Percentiles rank a stretch among this genome's conserved stretches.
Evolutionary conservation across 2,113 vertebrate species (phyloP).

Genomic region (Chaetodon auriga): DNA sequence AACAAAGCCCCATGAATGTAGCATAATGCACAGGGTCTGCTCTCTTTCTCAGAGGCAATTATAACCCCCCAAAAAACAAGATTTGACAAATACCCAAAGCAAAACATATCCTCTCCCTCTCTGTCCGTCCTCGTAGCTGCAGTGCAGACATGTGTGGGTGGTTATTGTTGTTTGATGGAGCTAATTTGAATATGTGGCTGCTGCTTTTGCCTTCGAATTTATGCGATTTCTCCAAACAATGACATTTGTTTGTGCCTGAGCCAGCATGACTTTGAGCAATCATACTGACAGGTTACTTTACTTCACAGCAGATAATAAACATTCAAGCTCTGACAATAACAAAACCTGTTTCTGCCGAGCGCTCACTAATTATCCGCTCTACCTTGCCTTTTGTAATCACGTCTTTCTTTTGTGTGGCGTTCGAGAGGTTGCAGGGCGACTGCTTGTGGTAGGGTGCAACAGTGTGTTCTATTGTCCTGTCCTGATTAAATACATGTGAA

Average conservation of each 20-base stretch:
- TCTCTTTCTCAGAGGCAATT: constrained; percentile 17
- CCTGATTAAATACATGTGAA: background rate
- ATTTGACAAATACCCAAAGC: constrained; percentile 3
- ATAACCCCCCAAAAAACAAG: background rate
- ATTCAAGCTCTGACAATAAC: constrained; percentile 29
- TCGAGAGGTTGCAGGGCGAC: background rate
- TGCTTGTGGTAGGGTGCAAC: background rate
- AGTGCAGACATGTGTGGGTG: constrained; percentile 54
- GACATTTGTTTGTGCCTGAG: constrained; percentile 42
- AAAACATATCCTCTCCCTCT: constrained; percentile 4
- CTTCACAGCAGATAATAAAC: constrained; percentile 41
- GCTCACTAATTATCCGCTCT: constrained; percentile 32
- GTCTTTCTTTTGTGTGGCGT: constrained; percentile 23
- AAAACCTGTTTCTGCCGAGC: constrained; percentile 37
- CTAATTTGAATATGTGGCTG: constrained; percentile 49
- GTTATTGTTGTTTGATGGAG: constrained; percentile 53
- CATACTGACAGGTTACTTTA: constrained; percentile 25
- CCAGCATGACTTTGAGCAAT: constrained; percentile 34
- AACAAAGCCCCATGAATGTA: background rate
- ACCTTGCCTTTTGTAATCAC: background rate
- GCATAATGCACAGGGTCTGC: background rate
- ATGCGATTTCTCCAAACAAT: constrained; percentile 44
- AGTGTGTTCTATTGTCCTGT: background rate
- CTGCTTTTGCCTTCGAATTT: constrained; percentile 29
- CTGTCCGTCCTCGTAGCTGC: constrained; percentile 2